Conservation (phyloP, 2,888 invertebrate species). For the Eupeodes latifasciatus region DNA sequence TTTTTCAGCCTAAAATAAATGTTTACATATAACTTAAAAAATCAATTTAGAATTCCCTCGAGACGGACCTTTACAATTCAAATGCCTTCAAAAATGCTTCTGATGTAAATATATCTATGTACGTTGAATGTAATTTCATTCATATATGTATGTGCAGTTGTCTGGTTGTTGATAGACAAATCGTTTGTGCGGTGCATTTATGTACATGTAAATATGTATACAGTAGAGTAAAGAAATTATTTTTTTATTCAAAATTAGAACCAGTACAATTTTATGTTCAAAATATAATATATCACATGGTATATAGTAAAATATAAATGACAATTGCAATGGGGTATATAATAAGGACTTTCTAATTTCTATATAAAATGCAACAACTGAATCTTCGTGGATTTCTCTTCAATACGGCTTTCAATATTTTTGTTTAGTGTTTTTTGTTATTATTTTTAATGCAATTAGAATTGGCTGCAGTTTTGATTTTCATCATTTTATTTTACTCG, state of each 20-base stretch:
- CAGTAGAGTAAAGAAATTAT: conserved; percentile 53
- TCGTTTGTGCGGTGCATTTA: conserved; percentile 65
- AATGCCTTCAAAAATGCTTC: background rate
- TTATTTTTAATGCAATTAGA: conserved; percentile 9
- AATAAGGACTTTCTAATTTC: background rate
- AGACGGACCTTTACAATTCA: background rate
- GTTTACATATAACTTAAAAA: background rate
- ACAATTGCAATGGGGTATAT: background rate
- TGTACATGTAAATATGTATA: background rate
- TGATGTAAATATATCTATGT: background rate
- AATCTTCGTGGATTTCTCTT: background rate
- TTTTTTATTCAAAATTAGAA: conserved; percentile 59
- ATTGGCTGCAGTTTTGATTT: conserved; percentile 48
- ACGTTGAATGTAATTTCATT: conserved; percentile 40
- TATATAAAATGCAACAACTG: background rate
- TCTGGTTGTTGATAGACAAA: conserved; percentile 67
- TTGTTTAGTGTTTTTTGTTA: background rate
- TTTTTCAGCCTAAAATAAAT: background rate
- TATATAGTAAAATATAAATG: background rate
- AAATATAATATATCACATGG: background rate
- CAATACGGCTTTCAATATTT: background rate
- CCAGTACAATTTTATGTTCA: background rate
- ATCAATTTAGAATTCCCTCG: background rate
- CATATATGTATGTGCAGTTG: conserved; percentile 42
- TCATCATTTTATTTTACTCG: conserved; percentile 64